Percentiles rank a stretch among this genome's conserved stretches.
These are phyloP conservation scores for Diglossa brunneiventris DNA, from an alignment of 2,113 vertebrate species.

Conservation along the genomic window DNA sequence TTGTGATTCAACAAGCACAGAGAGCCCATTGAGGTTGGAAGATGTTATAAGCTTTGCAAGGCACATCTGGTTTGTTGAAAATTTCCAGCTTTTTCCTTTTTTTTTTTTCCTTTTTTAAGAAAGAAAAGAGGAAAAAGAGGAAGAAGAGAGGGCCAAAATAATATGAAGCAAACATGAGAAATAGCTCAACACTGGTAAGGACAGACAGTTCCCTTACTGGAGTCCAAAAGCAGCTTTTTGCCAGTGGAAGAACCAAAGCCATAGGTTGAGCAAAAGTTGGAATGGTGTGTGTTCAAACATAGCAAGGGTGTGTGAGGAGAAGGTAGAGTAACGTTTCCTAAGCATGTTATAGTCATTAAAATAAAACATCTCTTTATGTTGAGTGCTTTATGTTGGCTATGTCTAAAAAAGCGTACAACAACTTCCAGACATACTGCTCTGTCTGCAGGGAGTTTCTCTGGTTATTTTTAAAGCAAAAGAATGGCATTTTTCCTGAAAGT, in stretches of 20 bases:
- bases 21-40: constrained; percentile 28
- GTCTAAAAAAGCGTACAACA: background rate
- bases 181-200: constrained; percentile 38
- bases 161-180: constrained; percentile 40
- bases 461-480: constrained; percentile 51
- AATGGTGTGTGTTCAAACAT: constrained; percentile 38
- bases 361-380: constrained; percentile 46
- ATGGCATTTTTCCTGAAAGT: constrained; percentile 8
- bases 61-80: constrained; percentile 62
- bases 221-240: constrained; percentile 40
- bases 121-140: background rate
- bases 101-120: background rate
- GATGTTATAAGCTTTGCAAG: constrained; percentile 25
- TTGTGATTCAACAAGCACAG: constrained; percentile 53
- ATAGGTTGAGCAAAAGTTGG: constrained; percentile 31
- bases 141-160: constrained; percentile 16
- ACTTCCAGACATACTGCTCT: constrained; percentile 41
- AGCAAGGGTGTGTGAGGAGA: constrained; percentile 48
- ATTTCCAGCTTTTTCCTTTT: background rate
- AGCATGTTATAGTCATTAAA: constrained; percentile 67
- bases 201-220: constrained; percentile 48
- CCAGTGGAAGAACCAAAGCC: constrained; percentile 53
- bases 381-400: constrained; percentile 44
- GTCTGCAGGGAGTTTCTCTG: constrained; percentile 19
- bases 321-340: constrained; percentile 34